Evolutionary conservation across 2,797 vertebrate species (phyloP).

Genomic region (Acrocephalus scirpaceus): DNA sequence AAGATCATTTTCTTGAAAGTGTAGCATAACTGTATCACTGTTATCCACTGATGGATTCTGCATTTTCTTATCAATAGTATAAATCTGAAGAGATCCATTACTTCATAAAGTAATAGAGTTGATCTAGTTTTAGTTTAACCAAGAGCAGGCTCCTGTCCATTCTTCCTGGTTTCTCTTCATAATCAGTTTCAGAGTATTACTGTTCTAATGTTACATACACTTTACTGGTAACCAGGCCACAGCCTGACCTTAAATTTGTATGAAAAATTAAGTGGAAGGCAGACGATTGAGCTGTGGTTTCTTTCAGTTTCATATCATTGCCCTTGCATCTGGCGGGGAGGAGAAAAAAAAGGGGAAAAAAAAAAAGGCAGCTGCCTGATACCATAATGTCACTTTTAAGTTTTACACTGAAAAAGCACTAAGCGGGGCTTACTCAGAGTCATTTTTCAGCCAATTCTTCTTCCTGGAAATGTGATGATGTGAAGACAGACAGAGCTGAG

Average conservation of each 20-base stretch:
- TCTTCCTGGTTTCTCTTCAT: neutral
- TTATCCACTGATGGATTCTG: neutral
- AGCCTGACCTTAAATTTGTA: slow-evolving; percentile 79
- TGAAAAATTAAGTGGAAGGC: slow-evolving; percentile 83
- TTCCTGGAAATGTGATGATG: slow-evolving; percentile 78
- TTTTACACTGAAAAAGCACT: slow-evolving; percentile 66
- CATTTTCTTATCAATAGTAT: neutral
- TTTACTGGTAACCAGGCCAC: slow-evolving; percentile 60
- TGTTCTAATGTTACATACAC: slow-evolving; percentile 61
- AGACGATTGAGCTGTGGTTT: slow-evolving; percentile 79
- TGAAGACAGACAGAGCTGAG: slow-evolving; percentile 76
- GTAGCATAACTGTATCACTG: neutral
- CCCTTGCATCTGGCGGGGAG: slow-evolving; percentile 60
- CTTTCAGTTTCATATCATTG: slow-evolving; percentile 75
- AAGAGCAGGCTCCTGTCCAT: slow-evolving; percentile 24
- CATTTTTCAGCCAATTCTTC: slow-evolving; percentile 75
- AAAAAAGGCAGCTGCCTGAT: slow-evolving; percentile 56
- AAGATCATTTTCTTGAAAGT: neutral
- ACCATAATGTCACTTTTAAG: slow-evolving; percentile 76
- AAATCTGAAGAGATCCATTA: neutral
- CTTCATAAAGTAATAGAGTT: neutral
- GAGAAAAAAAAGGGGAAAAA: neutral
- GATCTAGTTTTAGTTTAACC: slow-evolving; percentile 22
- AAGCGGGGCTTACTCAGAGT: slow-evolving; percentile 70
- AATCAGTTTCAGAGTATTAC: slow-evolving; percentile 51